A percentile compares a stretch with the other conserved stretches of the same genome.
These are phyloP conservation scores for Notothenia coriiceps DNA, from an alignment of 2,113 vertebrate species.

Conservation along the genomic window DNA sequence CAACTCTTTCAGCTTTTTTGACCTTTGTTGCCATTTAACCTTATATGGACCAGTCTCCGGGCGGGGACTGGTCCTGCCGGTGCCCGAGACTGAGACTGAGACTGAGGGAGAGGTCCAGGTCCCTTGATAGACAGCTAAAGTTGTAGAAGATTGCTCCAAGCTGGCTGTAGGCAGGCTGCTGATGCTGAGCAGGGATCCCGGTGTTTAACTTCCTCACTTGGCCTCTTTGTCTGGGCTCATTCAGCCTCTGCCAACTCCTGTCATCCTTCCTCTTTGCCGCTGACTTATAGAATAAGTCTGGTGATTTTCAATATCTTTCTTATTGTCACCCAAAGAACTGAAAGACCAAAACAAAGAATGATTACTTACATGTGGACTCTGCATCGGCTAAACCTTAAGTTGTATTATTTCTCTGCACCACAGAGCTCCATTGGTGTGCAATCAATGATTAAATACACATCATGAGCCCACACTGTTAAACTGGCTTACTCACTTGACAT, in stretches of 20 bases:
- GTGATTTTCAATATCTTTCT: slow-evolving; percentile 1
- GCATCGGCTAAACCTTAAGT: background rate
- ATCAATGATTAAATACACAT: slow-evolving; percentile 13
- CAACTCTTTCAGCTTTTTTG: slow-evolving; percentile 25
- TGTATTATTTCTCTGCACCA: background rate
- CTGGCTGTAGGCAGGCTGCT: slow-evolving; percentile 69
- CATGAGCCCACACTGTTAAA: background rate
- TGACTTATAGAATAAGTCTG: slow-evolving; percentile 12
- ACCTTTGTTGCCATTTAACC: slow-evolving; percentile 22
- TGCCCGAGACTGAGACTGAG: slow-evolving; percentile 38
- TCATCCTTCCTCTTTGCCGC: slow-evolving; percentile 40
- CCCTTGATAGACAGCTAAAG: slow-evolving; percentile 65
- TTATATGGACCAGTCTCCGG: slow-evolving; percentile 22
- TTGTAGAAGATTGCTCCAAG: slow-evolving; percentile 75
- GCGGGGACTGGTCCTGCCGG: slow-evolving; percentile 33
- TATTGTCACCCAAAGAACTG: background rate
- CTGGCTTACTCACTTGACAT: background rate
- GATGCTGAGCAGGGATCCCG: slow-evolving; percentile 72
- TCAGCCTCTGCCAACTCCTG: slow-evolving; percentile 42
- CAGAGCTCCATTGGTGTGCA: background rate
- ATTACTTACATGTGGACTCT: background rate
- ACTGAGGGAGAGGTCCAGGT: slow-evolving; percentile 35
- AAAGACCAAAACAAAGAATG: slow-evolving; percentile 2
- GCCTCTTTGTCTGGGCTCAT: slow-evolving; percentile 66
- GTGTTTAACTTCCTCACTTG: slow-evolving; percentile 64